A percentile compares a stretch with the other conserved stretches of the same genome.
These are phyloP conservation scores for Silurus meridionalis DNA, from an alignment of 2,113 vertebrate genomes.

Conservation along the genomic window DNA sequence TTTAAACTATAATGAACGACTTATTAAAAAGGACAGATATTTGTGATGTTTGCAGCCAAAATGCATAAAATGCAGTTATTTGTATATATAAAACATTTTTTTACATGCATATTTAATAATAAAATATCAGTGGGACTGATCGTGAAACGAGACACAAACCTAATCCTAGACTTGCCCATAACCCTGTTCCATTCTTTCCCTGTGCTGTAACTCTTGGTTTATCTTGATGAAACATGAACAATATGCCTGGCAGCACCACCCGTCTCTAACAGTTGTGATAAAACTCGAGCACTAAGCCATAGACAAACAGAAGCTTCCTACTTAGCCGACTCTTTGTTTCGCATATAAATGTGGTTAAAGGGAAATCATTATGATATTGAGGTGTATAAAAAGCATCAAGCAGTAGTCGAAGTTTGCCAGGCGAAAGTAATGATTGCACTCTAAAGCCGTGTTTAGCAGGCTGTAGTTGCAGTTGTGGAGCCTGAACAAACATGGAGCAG, in stretches of 20 bases:
- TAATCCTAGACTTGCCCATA: background rate
- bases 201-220: background rate
- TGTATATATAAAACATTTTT: background rate
- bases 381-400: background rate
- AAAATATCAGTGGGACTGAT: background rate
- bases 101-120: background rate
- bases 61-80: too few species aligned
- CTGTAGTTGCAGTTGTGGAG: background rate
- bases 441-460: background rate
- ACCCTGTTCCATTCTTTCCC: background rate
- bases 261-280: background rate
- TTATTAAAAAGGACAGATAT: too few species aligned
- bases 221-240: slow-evolving; percentile 22
- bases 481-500: slow-evolving; percentile 16
- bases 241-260: background rate
- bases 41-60: too few species aligned
- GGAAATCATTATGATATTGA: background rate
- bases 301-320: background rate
- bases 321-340: background rate
- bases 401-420: background rate
- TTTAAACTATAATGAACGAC: too few species aligned
- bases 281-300: background rate
- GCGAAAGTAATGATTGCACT: slow-evolving; percentile 21
- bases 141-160: background rate
- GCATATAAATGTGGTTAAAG: background rate